Evolutionary conservation across 2,113 vertebrate genomes (phyloP).

Genomic region (Leucoraja erinaceus): DNA sequence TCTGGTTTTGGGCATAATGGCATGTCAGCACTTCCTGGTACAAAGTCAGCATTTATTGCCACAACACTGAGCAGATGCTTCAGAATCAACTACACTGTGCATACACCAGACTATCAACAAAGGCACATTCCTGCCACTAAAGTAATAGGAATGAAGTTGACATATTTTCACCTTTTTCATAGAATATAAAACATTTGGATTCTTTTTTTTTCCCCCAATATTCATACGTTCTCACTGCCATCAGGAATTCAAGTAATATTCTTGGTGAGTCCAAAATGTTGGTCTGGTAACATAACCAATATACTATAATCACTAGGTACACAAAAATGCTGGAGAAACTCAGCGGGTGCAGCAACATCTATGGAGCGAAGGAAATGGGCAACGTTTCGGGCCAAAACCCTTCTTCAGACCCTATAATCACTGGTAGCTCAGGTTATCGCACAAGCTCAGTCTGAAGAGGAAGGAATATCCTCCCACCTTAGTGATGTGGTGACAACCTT

Average conservation of each 20-base stretch:
- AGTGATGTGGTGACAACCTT: not conserved
- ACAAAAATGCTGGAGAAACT: too few species aligned
- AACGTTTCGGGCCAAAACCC: too few species aligned
- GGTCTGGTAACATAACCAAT: not conserved
- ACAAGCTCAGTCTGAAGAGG: not conserved
- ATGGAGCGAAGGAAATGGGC: too few species aligned
- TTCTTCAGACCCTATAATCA: too few species aligned
- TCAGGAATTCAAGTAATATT: not conserved
- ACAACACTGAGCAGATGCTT: not conserved
- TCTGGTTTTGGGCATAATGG: not conserved
- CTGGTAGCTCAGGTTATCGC: not conserved
- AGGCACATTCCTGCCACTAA: not conserved
- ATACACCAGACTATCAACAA: not conserved
- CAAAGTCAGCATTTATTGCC: not conserved
- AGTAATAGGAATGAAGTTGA: not conserved
- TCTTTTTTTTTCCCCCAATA: too few species aligned
- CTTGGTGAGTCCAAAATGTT: not conserved
- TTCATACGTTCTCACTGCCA: not conserved
- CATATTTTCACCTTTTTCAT: not conserved
- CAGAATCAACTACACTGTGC: not conserved
- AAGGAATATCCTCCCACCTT: not conserved
- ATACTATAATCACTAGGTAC: not conserved
- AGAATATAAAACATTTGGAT: too few species aligned
- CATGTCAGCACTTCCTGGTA: not conserved
- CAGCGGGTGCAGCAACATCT: too few species aligned